Evolutionary conservation across 2,113 vertebrate genomes (phyloP), one percentile per base, ranked within the genome.

Genomic region (Phylloscopus trochilus): DNA sequence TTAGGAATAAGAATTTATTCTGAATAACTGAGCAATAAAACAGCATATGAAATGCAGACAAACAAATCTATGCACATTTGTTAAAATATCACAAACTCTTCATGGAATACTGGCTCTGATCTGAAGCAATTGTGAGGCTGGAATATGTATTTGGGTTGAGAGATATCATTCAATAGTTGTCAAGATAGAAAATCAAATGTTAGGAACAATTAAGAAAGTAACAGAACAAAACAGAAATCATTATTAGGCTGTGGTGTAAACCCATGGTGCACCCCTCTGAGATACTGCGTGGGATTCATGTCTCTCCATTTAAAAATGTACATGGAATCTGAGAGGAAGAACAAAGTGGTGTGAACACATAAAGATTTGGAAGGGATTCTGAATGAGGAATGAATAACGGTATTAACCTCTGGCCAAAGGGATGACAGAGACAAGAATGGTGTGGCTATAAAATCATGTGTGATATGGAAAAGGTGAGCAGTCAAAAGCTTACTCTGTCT

Each of bases 201-300:
- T 53, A 68, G 11, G 15, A 53, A 41, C 53, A 67, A 64, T 31
- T 78, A n/a, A 37, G 39, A 75, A 79, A 41, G 10, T 53, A 46
- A 46, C 15, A 69, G 27, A 59, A 37, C 58, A 59, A 88, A 83
- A 49, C 2, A 79, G 21, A 75, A 87, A 78, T 2, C 3, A 43
- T 43, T 37, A 14, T 75, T 88, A 59, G 49, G 5, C 11, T 58
- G 5, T n/a, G 15, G 28, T 58, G 6, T 62, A 90, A 92, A 93
- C 20, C 6, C 17, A 51, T 13, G 14, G 27, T 31, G 8, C 1
- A 1, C 4, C 2, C 1, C 11, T 27, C 75, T 75, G 58, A 79
- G 28, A 46, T 66, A 41, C 7, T 15, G 13, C 14, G 15, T 82
- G 22, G 31, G 13, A 66, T 75, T 58, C n/a, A 15, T 8, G 5